Base-by-base conservation (phyloP, 2,113 vertebrate species). In the Elanus axillaris region DNA sequence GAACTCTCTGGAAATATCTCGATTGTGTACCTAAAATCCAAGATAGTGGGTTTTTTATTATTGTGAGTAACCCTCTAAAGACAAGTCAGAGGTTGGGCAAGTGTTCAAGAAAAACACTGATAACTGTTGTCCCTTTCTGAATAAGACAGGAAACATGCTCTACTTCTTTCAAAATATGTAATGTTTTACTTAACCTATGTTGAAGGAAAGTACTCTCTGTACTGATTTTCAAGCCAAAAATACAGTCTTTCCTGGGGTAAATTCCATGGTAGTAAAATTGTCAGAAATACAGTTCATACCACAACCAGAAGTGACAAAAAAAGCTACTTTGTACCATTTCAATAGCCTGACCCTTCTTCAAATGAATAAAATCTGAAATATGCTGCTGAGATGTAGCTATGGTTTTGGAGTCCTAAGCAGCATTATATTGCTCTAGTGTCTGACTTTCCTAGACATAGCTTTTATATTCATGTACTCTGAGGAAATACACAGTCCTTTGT, bases 1-100 rank as follows among this genome's bases (percentile, higher is more conserved):
- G 94, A 92, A 68, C 89, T 85, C 52, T 36, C 64, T 89, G 91
- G 56, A 93, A 93, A 63, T 86, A 86, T 68, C 83, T 94, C 16
- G 6, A 36, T 55, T 72, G 38, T 62, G 60, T 79, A 75, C 69
- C 68, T 69, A 36, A 87, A 85, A 89, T 94, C 73, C 64, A 92
- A 92, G 59, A 13, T 21, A 79, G 58, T 76, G 22, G 55, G 26
- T 38, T 86, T 94, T 93, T 79, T 81, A 83, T 92, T 80, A n/a
- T 59, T 47, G 50, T 34, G 48, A 32, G 11, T 86, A 90, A 72
- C 32, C 31, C 42, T 66, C 29, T 91, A 29, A 82, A 89, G 52
- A 36, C 19, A 84, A 87, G 79, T 48, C n/a, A 89, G 60, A 92
- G 3, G 18, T 52, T 60, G 64, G 43, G 31, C 52, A 83, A 43